Evolutionary conservation across 2,797 vertebrate genomes (phyloP).

Genomic region (Sebastes matsubarae): DNA sequence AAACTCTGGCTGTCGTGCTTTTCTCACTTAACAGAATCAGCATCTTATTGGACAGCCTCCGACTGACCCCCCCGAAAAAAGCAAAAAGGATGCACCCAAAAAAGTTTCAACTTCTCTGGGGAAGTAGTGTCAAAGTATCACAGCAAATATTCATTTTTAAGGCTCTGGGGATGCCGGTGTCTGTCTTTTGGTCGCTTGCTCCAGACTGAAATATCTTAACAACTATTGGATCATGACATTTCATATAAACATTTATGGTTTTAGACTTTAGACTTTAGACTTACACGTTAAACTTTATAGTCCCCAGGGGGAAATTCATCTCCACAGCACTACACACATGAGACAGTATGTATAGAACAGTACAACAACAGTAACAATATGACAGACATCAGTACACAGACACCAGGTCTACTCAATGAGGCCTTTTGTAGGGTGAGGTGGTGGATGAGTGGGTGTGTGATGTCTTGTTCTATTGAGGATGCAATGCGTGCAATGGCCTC

Average conservation of each 20-base stretch:
- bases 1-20: not conserved
- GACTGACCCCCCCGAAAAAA: not conserved
- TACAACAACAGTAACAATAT: no score
- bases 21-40: not conserved
- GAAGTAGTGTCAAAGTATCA: not conserved
- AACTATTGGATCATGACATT: not conserved
- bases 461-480: no score
- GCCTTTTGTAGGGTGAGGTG: no score
- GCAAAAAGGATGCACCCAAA: not conserved
- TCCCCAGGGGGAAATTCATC: no score
- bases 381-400: no score
- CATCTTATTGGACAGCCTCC: not conserved
- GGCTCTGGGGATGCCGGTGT: not conserved
- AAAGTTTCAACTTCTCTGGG: not conserved
- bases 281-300: no score
- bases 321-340: no score
- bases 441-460: no score
- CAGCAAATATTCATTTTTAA: not conserved
- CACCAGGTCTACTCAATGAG: no score
- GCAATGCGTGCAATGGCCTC: no score
- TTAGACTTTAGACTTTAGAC: no score
- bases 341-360: no score
- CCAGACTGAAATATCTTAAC: not conserved
- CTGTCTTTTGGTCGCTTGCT: not conserved
- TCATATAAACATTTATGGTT: not conserved